These are phyloP conservation scores for Camponotus fellah DNA, from an alignment of 2,888 invertebrate species.

Conservation along the genomic window DNA sequence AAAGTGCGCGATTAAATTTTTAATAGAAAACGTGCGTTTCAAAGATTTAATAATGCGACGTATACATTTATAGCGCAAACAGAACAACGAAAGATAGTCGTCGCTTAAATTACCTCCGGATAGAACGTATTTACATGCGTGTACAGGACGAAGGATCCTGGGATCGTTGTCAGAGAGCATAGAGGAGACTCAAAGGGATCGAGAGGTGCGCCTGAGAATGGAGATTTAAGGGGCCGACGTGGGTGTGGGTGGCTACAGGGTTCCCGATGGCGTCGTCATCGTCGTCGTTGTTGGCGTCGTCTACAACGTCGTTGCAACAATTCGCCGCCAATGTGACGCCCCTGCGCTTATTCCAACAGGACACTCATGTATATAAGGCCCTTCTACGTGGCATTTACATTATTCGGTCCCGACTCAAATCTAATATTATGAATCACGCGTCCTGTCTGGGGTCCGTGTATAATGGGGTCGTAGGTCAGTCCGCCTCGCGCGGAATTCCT, in stretches of 20 bases:
- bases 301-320: slow-evolving; percentile 64
- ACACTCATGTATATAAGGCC: slow-evolving; percentile 62
- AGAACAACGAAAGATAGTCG: slow-evolving; percentile 57
- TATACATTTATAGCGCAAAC: slow-evolving; percentile 10
- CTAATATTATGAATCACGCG: slow-evolving; percentile 81
- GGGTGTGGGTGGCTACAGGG: slow-evolving; percentile 71
- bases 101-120: slow-evolving; percentile 60
- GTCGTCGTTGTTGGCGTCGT: slow-evolving; percentile 70
- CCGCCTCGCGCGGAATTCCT: slow-evolving; percentile 74
- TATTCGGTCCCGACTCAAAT: slow-evolving; percentile 78
- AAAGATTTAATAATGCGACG: slow-evolving; percentile 17
- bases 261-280: slow-evolving; percentile 67
- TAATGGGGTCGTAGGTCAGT: slow-evolving; percentile 79
- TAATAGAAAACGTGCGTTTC: slow-evolving; percentile 4
- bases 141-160: slow-evolving; percentile 39
- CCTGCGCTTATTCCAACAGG: slow-evolving; percentile 79
- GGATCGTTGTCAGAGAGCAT: slow-evolving; percentile 48
- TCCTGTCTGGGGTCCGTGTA: slow-evolving; percentile 75
- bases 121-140: slow-evolving; percentile 50
- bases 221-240: slow-evolving; percentile 74
- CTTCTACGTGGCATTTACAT: slow-evolving; percentile 76
- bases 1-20: not conserved
- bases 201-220: slow-evolving; percentile 70
- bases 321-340: slow-evolving; percentile 81
- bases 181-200: slow-evolving; percentile 60